A percentile compares a stretch with the other conserved stretches of the same genome.
Evolutionary conservation across 2,113 vertebrate species (phyloP).

Genomic region (Cyprinus carpio): DNA sequence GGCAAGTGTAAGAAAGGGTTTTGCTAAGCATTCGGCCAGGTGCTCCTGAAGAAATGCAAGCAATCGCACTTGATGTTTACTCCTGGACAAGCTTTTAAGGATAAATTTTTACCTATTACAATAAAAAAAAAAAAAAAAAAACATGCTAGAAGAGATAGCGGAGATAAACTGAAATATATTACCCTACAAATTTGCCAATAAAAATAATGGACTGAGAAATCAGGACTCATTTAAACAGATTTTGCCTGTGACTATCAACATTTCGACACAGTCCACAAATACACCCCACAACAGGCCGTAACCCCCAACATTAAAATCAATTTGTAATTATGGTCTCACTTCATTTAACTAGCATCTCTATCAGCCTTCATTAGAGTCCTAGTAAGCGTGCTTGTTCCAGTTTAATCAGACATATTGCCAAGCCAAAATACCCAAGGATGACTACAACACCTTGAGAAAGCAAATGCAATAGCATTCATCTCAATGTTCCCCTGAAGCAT

Average conservation of each 20-base stretch:
- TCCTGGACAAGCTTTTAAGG: background rate
- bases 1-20: constrained; percentile 7
- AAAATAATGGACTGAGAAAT: background rate
- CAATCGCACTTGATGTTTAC: background rate
- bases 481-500: background rate
- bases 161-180: background rate
- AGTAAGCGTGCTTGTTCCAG: constrained; percentile 39
- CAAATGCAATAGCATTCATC: background rate
- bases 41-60: background rate
- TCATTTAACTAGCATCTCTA: constrained; percentile 53
- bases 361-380: constrained; percentile 55
- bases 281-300: constrained; percentile 4
- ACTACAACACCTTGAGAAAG: background rate
- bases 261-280: constrained; percentile 8
- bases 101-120: background rate
- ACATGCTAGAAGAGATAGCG: background rate
- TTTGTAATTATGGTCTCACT: constrained; percentile 56
- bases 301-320: constrained; percentile 54
- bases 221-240: background rate
- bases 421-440: background rate
- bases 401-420: constrained; percentile 24
- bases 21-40: constrained; percentile 9
- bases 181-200: background rate
- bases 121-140: background rate
- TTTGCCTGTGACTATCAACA: background rate